Base-by-base conservation (phyloP, 2,888 invertebrate species). In the Synanthedon vespiformis region DNA sequence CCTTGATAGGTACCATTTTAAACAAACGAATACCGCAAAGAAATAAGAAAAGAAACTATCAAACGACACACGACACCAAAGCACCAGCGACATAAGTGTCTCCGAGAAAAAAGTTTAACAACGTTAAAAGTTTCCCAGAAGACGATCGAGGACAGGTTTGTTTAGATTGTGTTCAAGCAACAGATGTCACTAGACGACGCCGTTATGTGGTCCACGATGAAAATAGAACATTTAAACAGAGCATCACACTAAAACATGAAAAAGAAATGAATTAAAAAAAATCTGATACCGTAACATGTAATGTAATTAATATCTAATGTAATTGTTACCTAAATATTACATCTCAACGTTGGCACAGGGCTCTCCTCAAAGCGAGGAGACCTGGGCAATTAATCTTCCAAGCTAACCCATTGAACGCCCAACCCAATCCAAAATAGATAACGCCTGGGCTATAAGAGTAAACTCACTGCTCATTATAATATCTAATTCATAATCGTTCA, bases 41-140 rank as follows among this genome's bases (percentile, higher is more conserved):
- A 49, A 54, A 34, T 44, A 50, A 51, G 51, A 48, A 41, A 14
- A n/a, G 51, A 44, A 44, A 44, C 34, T 34, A 44, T 40, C 40
- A 49, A 50, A 51, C 51, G 58, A 59, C 54, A 57, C 55, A 52
- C 49, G 59, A 57, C 60, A 63, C 64, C 61, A 62, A 63, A 61
- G 60, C 57, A 64, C 63, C 60, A 58, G 65, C 63, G 56, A 61
- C 58, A 61, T 65, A 73, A 77, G 77, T 80, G 81, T 83, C 78
- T 80, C 82, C 74, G 57, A 71, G 76, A 78, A 77, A 73, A 70
- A 72, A 64, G 68, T 69, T 74, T 72, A 69, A 76, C 72, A 73
- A 72, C 68, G 65, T 81, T n/a, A 80, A 82, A 82, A 82, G 76
- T 76, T 86, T 84, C 86, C 72, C 59, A 65, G 85, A 86, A 84